Evolutionary conservation across 2,797 vertebrate genomes (phyloP).

Genomic region (Gambusia yucatana): DNA sequence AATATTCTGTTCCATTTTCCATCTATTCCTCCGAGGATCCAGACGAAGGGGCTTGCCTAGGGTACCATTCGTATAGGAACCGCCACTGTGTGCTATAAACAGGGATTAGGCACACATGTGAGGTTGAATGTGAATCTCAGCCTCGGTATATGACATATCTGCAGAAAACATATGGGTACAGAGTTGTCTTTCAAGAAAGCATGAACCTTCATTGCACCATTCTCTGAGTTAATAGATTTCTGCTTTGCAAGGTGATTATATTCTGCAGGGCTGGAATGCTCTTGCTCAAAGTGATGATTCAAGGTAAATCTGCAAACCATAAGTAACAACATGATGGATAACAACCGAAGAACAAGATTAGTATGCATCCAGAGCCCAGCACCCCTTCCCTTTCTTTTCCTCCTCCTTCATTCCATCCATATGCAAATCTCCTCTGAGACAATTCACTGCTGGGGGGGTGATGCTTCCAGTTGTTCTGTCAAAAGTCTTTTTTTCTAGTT

Average conservation of each 20-base stretch:
- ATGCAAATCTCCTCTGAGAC: slow-evolving; percentile 31
- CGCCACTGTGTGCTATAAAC: slow-evolving; percentile 32
- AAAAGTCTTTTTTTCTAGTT: slow-evolving; percentile 68
- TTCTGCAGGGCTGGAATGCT: slow-evolving; percentile 65
- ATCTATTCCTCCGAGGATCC: not conserved
- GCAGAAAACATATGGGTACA: slow-evolving; percentile 55
- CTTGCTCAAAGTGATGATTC: slow-evolving; percentile 49
- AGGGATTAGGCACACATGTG: slow-evolving; percentile 73
- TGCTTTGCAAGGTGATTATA: slow-evolving; percentile 48
- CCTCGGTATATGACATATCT: slow-evolving; percentile 52
- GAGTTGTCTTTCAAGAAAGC: slow-evolving; percentile 48
- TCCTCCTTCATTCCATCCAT: slow-evolving; percentile 4
- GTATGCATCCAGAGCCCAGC: slow-evolving; percentile 49
- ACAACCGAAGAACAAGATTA: slow-evolving; percentile 53
- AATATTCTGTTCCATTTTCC: not conserved
- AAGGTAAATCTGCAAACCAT: slow-evolving; percentile 37
- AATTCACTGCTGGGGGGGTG: slow-evolving; percentile 20
- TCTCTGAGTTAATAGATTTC: slow-evolving; percentile 50
- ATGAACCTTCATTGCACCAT: slow-evolving; percentile 44
- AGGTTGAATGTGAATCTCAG: slow-evolving; percentile 63
- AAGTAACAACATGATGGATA: slow-evolving; percentile 51
- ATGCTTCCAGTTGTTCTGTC: slow-evolving; percentile 66
- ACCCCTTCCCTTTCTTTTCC: slow-evolving; percentile 31
- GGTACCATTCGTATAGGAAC: not conserved
- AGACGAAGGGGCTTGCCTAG: not conserved